These are phyloP conservation scores for Eidolon helvum DNA, from an alignment of 2,113 vertebrate species.

Conservation along the genomic window DNA sequence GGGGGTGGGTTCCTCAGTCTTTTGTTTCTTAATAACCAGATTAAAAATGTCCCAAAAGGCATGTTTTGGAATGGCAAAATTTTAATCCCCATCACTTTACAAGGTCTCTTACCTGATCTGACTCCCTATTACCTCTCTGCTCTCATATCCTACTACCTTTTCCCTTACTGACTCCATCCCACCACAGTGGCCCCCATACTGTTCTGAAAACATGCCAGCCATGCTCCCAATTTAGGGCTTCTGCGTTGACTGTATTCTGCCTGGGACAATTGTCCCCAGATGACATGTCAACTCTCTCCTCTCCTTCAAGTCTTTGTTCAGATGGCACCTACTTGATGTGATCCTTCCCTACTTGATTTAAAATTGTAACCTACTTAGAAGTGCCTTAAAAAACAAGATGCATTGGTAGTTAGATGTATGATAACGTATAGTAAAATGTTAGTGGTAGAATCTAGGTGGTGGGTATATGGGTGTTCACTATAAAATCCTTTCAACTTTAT, in stretches of 20 bases:
- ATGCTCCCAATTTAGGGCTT: background rate
- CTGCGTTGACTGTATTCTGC: no score
- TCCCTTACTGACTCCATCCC: background rate
- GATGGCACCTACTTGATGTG: background rate
- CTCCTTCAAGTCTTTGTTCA: background rate
- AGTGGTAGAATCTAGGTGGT: background rate
- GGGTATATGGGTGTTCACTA: background rate
- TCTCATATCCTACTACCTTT: background rate
- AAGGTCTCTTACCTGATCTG: background rate
- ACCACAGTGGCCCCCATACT: background rate
- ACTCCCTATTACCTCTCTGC: background rate
- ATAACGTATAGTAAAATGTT: background rate
- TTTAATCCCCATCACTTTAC: no score
- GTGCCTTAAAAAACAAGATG: background rate
- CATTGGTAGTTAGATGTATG: background rate
- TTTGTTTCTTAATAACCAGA: no score
- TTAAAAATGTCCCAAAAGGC: no score
- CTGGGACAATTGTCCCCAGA: background rate
- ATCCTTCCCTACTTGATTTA: background rate
- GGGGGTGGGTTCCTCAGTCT: no score
- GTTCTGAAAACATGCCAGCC: background rate
- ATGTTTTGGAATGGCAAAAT: no score
- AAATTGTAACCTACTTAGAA: background rate
- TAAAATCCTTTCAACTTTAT: background rate
- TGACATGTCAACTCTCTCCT: background rate